Evolutionary conservation across 2,797 vertebrate genomes (phyloP).

Genomic region (Bryconaethiops microstoma): DNA sequence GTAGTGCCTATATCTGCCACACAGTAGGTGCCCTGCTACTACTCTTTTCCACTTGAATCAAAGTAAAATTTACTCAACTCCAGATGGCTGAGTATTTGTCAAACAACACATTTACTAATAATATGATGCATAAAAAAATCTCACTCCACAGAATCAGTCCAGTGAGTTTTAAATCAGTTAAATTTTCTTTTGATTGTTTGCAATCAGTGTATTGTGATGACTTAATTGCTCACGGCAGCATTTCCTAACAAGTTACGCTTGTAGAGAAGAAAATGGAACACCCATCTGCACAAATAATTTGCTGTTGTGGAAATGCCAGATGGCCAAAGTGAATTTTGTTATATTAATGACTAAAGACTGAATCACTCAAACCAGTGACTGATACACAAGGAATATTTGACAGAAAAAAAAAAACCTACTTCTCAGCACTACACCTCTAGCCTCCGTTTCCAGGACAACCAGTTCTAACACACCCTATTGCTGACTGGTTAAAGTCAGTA

Average conservation of each 20-base stretch:
- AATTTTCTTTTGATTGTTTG: not conserved
- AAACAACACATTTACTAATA: not conserved
- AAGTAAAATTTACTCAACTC: not conserved
- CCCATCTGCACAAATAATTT: slow-evolving; percentile 30
- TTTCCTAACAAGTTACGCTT: slow-evolving; percentile 30
- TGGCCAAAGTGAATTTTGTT: slow-evolving; percentile 24
- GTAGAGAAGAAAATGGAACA: not conserved
- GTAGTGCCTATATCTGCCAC: no score
- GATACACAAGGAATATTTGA: not conserved
- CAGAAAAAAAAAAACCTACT: not conserved
- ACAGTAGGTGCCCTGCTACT: not conserved
- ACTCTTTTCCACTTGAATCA: not conserved
- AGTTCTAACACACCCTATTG: not conserved
- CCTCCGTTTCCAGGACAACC: not conserved
- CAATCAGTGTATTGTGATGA: no score
- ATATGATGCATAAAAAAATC: not conserved
- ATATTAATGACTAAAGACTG: not conserved
- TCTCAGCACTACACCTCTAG: not conserved
- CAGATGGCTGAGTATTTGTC: not conserved
- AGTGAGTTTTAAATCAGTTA: not conserved
- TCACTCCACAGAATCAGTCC: no score
- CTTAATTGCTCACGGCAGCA: slow-evolving; percentile 29
- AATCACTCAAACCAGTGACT: not conserved
- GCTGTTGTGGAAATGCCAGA: slow-evolving; percentile 20
- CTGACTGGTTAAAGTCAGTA: no score